Evolutionary conservation across 2,113 vertebrate species (phyloP).

Genomic region (Xyrauchen texanus): DNA sequence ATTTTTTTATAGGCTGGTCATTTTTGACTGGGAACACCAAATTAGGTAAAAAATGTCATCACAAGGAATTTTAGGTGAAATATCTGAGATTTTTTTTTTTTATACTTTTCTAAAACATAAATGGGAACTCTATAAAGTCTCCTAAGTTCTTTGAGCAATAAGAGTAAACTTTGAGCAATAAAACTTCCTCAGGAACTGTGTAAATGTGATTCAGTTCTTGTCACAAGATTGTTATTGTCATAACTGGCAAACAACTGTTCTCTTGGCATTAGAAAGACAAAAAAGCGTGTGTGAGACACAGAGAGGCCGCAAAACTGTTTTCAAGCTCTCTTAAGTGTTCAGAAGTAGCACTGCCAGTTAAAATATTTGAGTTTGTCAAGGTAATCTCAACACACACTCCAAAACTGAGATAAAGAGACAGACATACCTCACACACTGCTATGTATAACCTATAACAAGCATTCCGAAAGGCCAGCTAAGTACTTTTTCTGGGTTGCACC

Average conservation of each 20-base stretch:
- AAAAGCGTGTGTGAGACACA: neutral
- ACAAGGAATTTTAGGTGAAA: neutral
- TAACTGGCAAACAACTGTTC: neutral
- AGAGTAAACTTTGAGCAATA: neutral
- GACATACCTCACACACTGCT: constrained; percentile 20
- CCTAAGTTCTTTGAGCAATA: too few relatives aligned
- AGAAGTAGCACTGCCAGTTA: neutral
- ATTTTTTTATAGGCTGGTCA: too few relatives aligned
- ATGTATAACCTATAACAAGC: neutral
- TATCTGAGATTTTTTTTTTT: too few relatives aligned
- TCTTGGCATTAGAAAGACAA: neutral
- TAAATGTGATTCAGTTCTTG: neutral
- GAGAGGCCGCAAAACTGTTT: neutral
- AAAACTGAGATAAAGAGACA: constrained; percentile 13
- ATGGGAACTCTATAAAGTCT: neutral
- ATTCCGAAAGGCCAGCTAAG: neutral
- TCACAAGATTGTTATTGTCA: constrained; percentile 11
- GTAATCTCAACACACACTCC: constrained; percentile 25
- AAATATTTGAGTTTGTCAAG: neutral
- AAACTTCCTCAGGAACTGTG: neutral
- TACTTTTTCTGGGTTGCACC: neutral
- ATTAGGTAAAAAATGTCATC: too few relatives aligned
- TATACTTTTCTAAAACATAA: neutral
- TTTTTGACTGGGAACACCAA: too few relatives aligned
- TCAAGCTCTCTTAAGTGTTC: neutral